Percentiles rank a stretch among this genome's conserved stretches.
These are phyloP conservation scores for Aphaenogaster rudis DNA, from an alignment of 1,140 invertebrate species.

Conservation along the genomic window DNA sequence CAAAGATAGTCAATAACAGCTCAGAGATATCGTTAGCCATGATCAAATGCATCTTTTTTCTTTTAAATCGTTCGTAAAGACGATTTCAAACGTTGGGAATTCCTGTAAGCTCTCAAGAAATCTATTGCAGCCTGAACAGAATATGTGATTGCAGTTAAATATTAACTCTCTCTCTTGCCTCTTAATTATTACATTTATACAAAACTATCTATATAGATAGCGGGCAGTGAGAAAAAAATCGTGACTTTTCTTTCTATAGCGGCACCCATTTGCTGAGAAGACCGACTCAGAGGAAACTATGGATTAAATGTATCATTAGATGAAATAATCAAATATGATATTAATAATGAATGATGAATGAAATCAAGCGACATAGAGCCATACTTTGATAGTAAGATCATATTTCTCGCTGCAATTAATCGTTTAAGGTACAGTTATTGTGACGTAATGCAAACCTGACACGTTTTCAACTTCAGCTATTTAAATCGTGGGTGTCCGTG, in stretches of 20 bases:
- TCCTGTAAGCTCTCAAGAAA: constrained; percentile 38
- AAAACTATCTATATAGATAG: constrained; percentile 32
- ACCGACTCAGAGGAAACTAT: constrained; percentile 43
- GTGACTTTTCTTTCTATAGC: constrained; percentile 24
- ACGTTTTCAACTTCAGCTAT: constrained; percentile 48
- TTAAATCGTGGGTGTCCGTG: not conserved
- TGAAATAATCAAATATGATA: constrained; percentile 63
- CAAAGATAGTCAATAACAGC: constrained; percentile 26
- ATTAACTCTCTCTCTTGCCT: constrained; percentile 10
- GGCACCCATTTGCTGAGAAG: constrained; percentile 42
- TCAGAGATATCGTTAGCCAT: constrained; percentile 29
- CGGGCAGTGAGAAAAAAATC: constrained; percentile 13
- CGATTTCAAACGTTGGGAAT: not conserved
- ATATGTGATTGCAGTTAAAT: constrained; percentile 41
- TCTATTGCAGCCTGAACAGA: constrained; percentile 43
- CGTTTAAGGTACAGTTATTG: constrained; percentile 43
- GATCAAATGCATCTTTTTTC: constrained; percentile 29
- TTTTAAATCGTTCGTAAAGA: constrained; percentile 5
- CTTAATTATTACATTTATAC: constrained; percentile 44
- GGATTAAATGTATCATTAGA: constrained; percentile 37
- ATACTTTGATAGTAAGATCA: constrained; percentile 64
- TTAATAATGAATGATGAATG: constrained; percentile 78
- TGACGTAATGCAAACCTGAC: constrained; percentile 57
- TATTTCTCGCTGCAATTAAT: constrained; percentile 43
- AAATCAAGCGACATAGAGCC: constrained; percentile 81